Percentiles rank a stretch among this genome's conserved stretches.
Evolutionary conservation across 2,113 vertebrate genomes (phyloP).

Genomic region (Zapornia atra): DNA sequence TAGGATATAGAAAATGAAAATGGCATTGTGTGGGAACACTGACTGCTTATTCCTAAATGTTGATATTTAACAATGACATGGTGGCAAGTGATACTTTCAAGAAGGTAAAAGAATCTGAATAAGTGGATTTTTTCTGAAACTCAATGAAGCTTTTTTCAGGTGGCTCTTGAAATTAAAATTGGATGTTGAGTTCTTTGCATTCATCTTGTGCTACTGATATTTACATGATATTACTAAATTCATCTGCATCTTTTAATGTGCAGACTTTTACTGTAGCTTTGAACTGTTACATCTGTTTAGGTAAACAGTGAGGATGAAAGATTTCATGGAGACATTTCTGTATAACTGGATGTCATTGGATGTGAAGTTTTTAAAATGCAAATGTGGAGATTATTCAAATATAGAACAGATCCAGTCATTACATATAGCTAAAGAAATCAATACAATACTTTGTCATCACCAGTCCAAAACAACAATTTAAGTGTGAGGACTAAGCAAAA

Average conservation of each 20-base stretch:
- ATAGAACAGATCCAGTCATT: background rate
- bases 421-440: background rate
- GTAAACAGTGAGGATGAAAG: background rate
- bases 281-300: background rate
- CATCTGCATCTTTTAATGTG: background rate
- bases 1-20: background rate
- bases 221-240: background rate
- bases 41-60: background rate
- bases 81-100: background rate
- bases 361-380: background rate
- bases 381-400: background rate
- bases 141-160: background rate
- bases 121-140: accelerated
- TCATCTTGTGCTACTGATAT: background rate
- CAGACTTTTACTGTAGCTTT: background rate
- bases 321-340: background rate
- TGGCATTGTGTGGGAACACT: background rate
- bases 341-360: background rate
- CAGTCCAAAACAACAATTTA: background rate
- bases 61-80: background rate
- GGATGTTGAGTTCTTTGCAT: background rate
- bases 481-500: background rate
- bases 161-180: background rate
- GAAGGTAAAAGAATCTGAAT: background rate
- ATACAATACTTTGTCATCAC: background rate